These are phyloP conservation scores for Pediacus dermestoides DNA, from an alignment of 2,888 invertebrate species.

Conservation along the genomic window DNA sequence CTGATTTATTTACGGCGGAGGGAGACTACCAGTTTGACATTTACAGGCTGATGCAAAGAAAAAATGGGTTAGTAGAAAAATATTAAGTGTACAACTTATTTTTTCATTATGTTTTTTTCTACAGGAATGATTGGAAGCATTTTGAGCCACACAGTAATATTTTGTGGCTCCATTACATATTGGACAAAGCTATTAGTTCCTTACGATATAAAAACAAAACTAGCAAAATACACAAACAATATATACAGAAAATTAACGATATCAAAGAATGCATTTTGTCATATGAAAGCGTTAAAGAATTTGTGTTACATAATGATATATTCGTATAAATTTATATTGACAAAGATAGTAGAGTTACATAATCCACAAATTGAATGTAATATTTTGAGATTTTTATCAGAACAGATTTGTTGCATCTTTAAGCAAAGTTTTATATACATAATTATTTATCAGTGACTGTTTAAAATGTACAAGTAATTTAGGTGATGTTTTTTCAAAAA, in stretches of 20 bases:
- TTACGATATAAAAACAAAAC: conserved; percentile 63
- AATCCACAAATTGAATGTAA: too few species aligned
- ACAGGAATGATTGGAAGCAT: conserved; percentile 82
- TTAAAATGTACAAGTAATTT: too few species aligned
- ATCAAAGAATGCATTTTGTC: conserved; percentile 57
- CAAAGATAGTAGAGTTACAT: too few species aligned
- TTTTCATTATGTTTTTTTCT: too few species aligned
- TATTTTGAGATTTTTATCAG: too few species aligned
- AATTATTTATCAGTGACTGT: too few species aligned
- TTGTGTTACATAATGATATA: too few species aligned
- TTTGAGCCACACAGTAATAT: conserved; percentile 85
- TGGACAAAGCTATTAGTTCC: conserved; percentile 71
- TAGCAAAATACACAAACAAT: conserved; percentile 60
- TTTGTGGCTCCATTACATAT: conserved; percentile 86
- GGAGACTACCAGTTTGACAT: conserved; percentile 96
- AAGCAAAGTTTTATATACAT: too few species aligned
- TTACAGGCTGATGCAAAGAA: conserved; percentile 82
- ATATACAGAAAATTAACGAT: conserved; percentile 55
- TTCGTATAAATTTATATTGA: too few species aligned
- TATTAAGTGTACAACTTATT: conserved; percentile 39
- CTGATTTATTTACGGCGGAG: conserved; percentile 72
- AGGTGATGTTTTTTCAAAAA: too few species aligned
- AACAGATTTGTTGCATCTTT: too few species aligned
- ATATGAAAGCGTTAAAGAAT: conserved; percentile 59
- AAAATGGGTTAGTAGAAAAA: too few species aligned